A percentile compares a stretch with the other conserved stretches of the same genome.
These are phyloP conservation scores for Drosophila willistoni DNA, from an alignment of 1,140 invertebrate species.

Conservation along the genomic window DNA sequence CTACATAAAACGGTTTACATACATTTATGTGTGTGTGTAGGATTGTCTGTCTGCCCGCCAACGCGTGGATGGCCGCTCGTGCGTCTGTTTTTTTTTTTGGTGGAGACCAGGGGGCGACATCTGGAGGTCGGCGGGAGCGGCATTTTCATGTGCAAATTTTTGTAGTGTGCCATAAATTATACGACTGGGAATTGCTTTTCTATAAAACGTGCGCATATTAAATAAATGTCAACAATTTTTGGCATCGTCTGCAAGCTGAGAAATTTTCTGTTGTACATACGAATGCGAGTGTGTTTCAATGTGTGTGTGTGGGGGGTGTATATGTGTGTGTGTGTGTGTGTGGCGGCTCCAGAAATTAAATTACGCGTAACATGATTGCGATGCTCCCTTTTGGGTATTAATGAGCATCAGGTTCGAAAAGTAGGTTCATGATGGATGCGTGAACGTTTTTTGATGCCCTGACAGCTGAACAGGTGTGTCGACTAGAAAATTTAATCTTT, in stretches of 20 bases:
- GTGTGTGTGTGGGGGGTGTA: not conserved
- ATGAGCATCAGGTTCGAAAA: conserved; percentile 66
- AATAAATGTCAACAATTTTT: conserved; percentile 80
- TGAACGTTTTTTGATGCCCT: conserved; percentile 33
- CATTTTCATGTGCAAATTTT: conserved; percentile 80
- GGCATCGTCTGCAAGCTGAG: conserved; percentile 56
- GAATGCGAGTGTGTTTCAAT: conserved; percentile 25
- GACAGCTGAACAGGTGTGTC: conserved; percentile 57
- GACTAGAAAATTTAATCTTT: conserved; percentile 26
- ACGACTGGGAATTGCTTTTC: conserved; percentile 81
- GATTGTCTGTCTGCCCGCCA: conserved; percentile 25
- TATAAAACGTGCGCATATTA: conserved; percentile 82
- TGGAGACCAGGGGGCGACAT: not conserved
- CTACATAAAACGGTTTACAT: not conserved
- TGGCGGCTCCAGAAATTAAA: conserved; percentile 66
- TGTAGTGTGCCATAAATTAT: conserved; percentile 81
- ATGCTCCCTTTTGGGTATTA: conserved; percentile 70
- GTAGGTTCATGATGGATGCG: conserved; percentile 68
- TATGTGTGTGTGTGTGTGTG: not conserved
- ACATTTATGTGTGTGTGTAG: conserved; percentile 23
- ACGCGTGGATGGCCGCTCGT: conserved; percentile 11
- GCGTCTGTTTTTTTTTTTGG: conserved; percentile 6
- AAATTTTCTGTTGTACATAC: conserved; percentile 59
- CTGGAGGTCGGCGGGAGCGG: conserved; percentile 19
- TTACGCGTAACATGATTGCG: conserved; percentile 80